Evolutionary conservation across 37 sponge, comb jelly and placozoan species (phyloP).

Genomic region (Axinella damicornis): DNA sequence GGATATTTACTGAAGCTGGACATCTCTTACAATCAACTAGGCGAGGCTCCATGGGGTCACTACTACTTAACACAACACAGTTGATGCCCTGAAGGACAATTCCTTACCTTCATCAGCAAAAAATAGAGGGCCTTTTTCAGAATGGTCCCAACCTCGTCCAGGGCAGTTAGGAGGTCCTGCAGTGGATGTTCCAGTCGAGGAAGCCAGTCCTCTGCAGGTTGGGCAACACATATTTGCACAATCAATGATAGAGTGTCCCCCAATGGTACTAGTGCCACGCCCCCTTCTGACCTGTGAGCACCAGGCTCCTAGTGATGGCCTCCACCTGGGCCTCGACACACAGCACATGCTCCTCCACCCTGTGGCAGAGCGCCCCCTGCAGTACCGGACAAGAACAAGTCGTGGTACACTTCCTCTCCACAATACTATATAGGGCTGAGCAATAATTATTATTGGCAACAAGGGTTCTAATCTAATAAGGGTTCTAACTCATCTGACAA

Average conservation of each 20-base stretch:
- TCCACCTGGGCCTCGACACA: constrained; percentile 47
- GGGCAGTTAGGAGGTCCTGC: neutral
- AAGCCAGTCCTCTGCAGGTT: constrained; percentile 8
- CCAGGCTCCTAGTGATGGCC: neutral
- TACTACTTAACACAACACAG: no score
- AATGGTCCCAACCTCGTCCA: constrained; percentile 15
- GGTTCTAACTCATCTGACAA: no score
- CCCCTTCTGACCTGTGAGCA: neutral
- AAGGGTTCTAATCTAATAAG: no score
- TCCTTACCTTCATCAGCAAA: constrained; percentile 41
- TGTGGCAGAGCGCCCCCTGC: constrained; percentile 49
- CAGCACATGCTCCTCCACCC: constrained; percentile 60
- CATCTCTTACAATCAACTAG: no score
- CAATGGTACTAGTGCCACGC: neutral
- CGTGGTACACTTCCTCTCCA: no score
- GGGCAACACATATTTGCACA: neutral
- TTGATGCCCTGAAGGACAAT: no score
- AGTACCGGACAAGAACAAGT: neutral
- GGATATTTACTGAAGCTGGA: no score
- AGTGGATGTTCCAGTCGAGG: constrained; percentile 12
- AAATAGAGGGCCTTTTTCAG: constrained; percentile 57
- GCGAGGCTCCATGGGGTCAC: no score
- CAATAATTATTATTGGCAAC: no score
- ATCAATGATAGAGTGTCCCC: no score
- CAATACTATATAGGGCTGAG: no score